Base-by-base conservation (phyloP, 1,140 invertebrate genomes). In the Pristionchus pacificus region DNA sequence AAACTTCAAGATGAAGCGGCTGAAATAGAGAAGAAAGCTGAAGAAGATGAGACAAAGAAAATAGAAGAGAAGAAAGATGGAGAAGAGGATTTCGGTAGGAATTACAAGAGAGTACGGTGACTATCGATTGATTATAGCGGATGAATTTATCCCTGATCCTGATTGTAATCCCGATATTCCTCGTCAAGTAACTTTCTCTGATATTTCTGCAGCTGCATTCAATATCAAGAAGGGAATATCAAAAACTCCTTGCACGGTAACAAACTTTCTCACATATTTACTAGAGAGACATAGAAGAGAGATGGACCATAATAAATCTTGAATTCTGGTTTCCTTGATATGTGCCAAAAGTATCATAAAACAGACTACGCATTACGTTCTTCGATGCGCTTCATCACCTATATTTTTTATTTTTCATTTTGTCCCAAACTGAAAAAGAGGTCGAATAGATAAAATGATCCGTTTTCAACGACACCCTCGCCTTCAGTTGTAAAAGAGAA, bases 161-260 rank as follows among this genome's bases (percentile, higher is more conserved):
- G 88, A 88, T 82, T 93, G 92, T 84, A 88, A 92, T 79, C 90
- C 91, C 31, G 87, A 89, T 0, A 87, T 89, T 60, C 93, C 93
- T 0, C 86, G 88, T 32, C 87, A 85, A 72, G 89, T 95, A 25
- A 87, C 88, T 2, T 95, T 95, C 84, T 89, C 92, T 80, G 92
- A 95, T 83, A 89, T 95, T 25, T 92, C 91, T 19, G 91, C 91
- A 6, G 93, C 93, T 0, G 91, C 92, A 0, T 95, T 90, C 83
- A 90, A 91, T 81, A 92, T 95, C 49, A 91, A 91, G 83, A 88
- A 87, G 77, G 92, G 92, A 19, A 89, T 95, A 60, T 86, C 90
- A 58, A 88, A 89, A 72, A 94, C 93, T 55, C 91, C 92, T 57
- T 94, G 93, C 83, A 88, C 89, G 77, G 92, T 93, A 88, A 88